Percentiles rank a stretch among this genome's conserved stretches.
These are phyloP conservation scores for Plebejus anna DNA, from an alignment of 2,888 invertebrate species.

Conservation along the genomic window DNA sequence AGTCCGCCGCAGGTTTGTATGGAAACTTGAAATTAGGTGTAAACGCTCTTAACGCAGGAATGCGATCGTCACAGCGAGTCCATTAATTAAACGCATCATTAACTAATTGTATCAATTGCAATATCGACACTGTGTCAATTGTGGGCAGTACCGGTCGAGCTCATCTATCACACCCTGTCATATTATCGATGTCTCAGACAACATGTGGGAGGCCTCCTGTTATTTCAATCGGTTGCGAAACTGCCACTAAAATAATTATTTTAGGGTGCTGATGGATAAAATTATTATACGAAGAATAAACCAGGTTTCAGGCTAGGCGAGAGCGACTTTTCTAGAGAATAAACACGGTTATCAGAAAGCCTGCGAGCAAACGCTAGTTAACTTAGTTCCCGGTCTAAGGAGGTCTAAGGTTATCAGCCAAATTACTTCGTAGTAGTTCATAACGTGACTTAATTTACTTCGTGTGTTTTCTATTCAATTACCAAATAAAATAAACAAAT, in stretches of 20 bases:
- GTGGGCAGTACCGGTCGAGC: neutral
- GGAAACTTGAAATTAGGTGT: no score
- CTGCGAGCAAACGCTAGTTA: neutral
- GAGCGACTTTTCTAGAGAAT: no score
- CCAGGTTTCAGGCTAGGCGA: no score
- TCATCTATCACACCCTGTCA: neutral
- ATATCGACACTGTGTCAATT: neutral
- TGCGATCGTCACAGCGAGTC: neutral
- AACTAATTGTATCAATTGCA: neutral
- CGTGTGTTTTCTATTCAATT: neutral
- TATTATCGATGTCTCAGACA: neutral
- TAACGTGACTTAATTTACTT: neutral
- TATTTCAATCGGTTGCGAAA: neutral
- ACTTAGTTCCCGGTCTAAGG: neutral
- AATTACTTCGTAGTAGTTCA: neutral
- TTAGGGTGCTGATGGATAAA: neutral
- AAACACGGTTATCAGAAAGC: neutral
- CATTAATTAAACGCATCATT: conserved; percentile 14
- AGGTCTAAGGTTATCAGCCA: neutral
- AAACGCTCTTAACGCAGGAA: neutral
- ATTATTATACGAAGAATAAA: neutral
- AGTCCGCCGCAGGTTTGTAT: no score
- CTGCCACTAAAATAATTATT: neutral
- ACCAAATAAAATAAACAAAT: neutral
- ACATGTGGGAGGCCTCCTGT: neutral